Base-by-base conservation (phyloP, 2,113 vertebrate species). In the Forbesichthys papilliferus region DNA sequence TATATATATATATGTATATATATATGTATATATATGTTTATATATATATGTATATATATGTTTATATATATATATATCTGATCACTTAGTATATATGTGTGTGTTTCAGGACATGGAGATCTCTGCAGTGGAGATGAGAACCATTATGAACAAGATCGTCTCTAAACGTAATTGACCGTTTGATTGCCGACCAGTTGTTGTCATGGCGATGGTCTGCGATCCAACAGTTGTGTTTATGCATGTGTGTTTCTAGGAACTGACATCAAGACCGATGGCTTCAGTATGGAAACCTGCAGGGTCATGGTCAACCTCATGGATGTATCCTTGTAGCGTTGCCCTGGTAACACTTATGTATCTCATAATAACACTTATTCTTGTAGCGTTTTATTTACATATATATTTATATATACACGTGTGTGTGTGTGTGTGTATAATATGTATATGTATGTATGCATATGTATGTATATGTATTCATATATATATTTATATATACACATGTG, bases 271-370 rank as follows among this genome's bases (percentile, higher is more conserved):
- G 88, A 92, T n/a, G 95, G 95, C 68, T 97, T 98, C 84, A 86
- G 87, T 77, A 49, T 94, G 76, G 93, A 93, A 11, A 97, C 95
- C 49, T 94, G 94, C 88, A 92, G 94, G 42, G 79, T 93, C 59
- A 95, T 96, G 94, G 89, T 97, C 77, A 93, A 94, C 89, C 93
- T 98, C 74, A 88, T 96, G 93, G 95, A 96, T 14, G 95, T 97
- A 97, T 98, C 96, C 93, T 96, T 90, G 69, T 58, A 27, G 27
- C 56, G 9, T 58, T 27, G n/a, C 56, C 11, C 56, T 58, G 20
- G 9, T 33, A 13, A 13, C 27, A 58, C 27, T 20, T 1, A 20
- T 20, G 20, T 20, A 20, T 20, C 20, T 20, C 20, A 20, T 20
- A 20, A 20, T 20, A 20, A 20, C 20, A 20, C 20, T 20, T 20